Evolutionary conservation across 2,888 invertebrate genomes (phyloP).

Genomic region (Cerastis leucographa): DNA sequence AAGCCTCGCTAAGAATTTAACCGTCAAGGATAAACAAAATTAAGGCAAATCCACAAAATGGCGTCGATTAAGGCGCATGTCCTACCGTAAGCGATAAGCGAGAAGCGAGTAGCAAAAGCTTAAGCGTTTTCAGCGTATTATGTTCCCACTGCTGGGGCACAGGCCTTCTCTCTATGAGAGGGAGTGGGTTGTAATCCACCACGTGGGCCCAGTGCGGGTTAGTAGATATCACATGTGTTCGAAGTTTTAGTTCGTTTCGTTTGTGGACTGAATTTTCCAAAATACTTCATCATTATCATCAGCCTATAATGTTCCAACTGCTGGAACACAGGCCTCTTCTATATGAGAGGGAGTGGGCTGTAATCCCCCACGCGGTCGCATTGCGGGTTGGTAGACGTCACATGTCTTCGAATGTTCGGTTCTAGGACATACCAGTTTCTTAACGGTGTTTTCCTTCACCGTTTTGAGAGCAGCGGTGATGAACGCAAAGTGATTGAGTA

Average conservation of each 20-base stretch:
- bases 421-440: neutral
- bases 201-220: neutral
- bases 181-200: neutral
- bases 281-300: too few species aligned
- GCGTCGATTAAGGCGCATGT: constrained; percentile 10
- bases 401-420: neutral
- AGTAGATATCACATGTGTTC: too few species aligned
- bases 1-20: constrained; percentile 3
- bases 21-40: constrained; percentile 24
- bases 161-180: neutral
- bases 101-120: neutral
- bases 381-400: too few species aligned
- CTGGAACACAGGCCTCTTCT: neutral
- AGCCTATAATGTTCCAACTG: neutral
- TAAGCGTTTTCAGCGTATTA: neutral
- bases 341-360: neutral
- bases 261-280: too few species aligned
- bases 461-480: too few species aligned
- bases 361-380: neutral
- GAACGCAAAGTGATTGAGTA: too few species aligned
- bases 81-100: neutral
- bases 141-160: neutral
- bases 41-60: constrained; percentile 21
- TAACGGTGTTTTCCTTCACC: too few species aligned
- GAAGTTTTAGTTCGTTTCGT: too few species aligned